A percentile compares a stretch with the other conserved stretches of the same genome.
Conservation (phyloP, 2,888 invertebrate genomes). For the Cylloceria caligata region DNA sequence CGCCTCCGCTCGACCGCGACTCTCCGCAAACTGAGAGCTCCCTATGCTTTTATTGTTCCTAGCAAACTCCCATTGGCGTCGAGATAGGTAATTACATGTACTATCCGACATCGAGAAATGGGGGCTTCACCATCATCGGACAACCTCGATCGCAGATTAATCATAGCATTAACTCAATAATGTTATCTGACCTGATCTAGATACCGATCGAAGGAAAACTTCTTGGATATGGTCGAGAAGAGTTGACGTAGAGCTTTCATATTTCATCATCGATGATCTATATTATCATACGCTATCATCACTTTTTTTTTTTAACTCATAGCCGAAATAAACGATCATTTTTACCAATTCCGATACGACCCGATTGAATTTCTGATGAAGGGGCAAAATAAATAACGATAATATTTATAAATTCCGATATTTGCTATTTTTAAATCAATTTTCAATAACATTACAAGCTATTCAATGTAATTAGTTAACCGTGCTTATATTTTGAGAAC, state of each 20-base stretch:
- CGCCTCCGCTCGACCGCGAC: slow-evolving; percentile 80
- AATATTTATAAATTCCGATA: no score
- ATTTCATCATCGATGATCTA: slow-evolving; percentile 12
- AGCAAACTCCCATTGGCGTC: slow-evolving; percentile 80
- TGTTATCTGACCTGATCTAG: slow-evolving; percentile 17
- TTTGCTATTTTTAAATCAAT: no score
- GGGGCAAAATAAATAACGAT: no score
- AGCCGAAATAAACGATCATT: no score
- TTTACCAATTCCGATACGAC: no score
- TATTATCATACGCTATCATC: background rate
- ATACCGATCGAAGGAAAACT: slow-evolving; percentile 22
- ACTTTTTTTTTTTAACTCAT: slow-evolving; percentile 4
- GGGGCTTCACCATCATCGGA: background rate
- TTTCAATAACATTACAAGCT: no score
- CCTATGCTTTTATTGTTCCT: slow-evolving; percentile 80
- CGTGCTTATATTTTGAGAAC: no score
- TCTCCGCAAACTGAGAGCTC: slow-evolving; percentile 71
- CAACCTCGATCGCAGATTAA: slow-evolving; percentile 8
- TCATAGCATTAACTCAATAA: slow-evolving; percentile 14
- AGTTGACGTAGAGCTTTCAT: background rate
- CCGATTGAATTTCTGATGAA: no score
- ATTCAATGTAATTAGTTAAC: no score
- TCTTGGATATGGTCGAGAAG: background rate
- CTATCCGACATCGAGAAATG: background rate
- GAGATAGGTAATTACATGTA: slow-evolving; percentile 59